Evolutionary conservation across 2,888 invertebrate genomes (phyloP).

Genomic region (Rhodophaea formosa): DNA sequence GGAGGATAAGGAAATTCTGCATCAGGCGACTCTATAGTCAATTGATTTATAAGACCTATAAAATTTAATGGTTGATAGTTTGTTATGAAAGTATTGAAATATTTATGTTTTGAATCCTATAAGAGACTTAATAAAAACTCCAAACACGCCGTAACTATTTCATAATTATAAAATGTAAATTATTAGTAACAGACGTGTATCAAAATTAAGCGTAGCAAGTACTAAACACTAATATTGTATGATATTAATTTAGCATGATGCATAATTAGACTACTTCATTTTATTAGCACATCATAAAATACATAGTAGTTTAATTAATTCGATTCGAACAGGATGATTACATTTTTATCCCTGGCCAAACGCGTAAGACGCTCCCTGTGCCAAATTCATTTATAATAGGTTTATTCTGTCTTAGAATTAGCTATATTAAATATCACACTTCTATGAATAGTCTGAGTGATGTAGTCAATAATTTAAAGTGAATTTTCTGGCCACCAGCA

Average conservation of each 20-base stretch:
- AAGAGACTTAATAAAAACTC: too few relatives aligned
- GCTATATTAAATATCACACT: constrained; percentile 2
- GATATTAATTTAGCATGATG: not conserved
- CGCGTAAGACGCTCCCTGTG: not conserved
- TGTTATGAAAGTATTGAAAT: too few relatives aligned
- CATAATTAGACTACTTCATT: not conserved
- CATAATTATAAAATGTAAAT: too few relatives aligned
- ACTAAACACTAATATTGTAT: not conserved
- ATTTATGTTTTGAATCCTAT: too few relatives aligned
- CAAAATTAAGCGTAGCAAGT: too few relatives aligned
- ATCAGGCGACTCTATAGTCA: too few relatives aligned
- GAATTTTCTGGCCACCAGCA: not conserved
- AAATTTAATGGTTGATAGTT: too few relatives aligned
- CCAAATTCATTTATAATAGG: constrained; percentile 14
- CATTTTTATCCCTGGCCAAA: constrained; percentile 12
- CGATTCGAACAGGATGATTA: constrained; percentile 6
- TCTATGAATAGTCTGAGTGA: not conserved
- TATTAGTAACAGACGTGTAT: too few relatives aligned
- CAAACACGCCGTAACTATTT: too few relatives aligned
- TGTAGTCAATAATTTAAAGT: not conserved
- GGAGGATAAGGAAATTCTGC: too few relatives aligned
- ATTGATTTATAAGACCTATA: too few relatives aligned
- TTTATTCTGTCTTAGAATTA: constrained; percentile 5
- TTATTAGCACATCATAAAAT: constrained; percentile 10
- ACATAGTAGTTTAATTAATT: constrained; percentile 21